Base-by-base conservation (phyloP, 2,888 invertebrate genomes). In the Eilema griseolum region DNA sequence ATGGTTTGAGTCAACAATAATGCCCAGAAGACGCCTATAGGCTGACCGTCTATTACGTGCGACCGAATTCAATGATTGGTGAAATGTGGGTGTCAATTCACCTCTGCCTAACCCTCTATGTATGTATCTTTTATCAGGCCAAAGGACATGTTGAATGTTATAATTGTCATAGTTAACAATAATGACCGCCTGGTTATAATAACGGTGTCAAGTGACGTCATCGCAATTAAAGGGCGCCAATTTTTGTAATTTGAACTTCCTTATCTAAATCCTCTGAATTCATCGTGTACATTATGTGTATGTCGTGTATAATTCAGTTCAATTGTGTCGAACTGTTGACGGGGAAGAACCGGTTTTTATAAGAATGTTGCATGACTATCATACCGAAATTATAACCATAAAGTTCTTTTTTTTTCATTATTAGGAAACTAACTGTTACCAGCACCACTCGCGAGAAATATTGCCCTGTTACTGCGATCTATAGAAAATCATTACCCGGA, bases 161-260 rank as follows among this genome's bases (percentile, higher is more conserved):
- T 61, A 61, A 61, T 33, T 37, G 61, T 23, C 33, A 12, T 24
- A 61, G 11, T 61, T 37, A 61, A 23, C 14, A n/a, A 3, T 3
- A 33, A 33, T 12, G 33, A 12, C 33, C 7, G 14, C 37, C 61
- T 23, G 61, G n/a, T 14, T 23, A 7, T 2, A 2, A n/a, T 37
- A 23, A 61, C 85, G 82, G 77, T 60, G 60, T 46, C 28, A 41
- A 73, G 77, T 82, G 77, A 77, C 80, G 85, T 86, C 83, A 85
- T 69, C 65, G 72, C 71, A 84, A 86, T 85, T 84, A 77, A 78
- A 81, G 76, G 76, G 82, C 82, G 78, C 75, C 71, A 84, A 20
- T 80, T 77, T 76, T 81, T 56, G 74, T 77, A 81, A 86, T 83
- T 86, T 69, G 67, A 65, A 79, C 81, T 85, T 85, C 85, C 85